Conservation (phyloP, 1,140 invertebrate species). For the Bombyx mandarina region DNA sequence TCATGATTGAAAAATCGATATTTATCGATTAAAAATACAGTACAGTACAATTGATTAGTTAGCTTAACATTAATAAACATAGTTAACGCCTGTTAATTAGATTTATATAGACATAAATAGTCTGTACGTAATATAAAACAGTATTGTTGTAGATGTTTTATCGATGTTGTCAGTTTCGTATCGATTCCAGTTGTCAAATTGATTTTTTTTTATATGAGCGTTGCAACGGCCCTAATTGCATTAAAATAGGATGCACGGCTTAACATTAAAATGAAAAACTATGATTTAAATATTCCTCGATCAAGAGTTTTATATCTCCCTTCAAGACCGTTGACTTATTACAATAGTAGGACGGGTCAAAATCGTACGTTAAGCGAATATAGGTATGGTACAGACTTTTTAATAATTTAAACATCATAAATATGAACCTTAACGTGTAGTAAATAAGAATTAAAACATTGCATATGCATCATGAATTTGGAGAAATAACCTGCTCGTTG, state of each 20-base stretch:
- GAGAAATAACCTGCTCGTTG: too few relatives aligned
- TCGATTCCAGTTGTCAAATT: too few relatives aligned
- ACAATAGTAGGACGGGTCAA: too few relatives aligned
- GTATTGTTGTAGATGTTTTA: not conserved
- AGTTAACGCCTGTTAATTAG: slow-evolving; percentile 2
- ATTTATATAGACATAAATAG: slow-evolving; percentile 1
- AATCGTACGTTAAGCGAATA: too few relatives aligned
- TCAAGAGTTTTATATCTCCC: not conserved
- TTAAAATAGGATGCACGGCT: not conserved
- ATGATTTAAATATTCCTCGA: not conserved
- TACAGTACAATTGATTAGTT: slow-evolving; percentile 2
- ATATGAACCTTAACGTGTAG: too few relatives aligned
- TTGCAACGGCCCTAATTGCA: too few relatives aligned
- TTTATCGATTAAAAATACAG: slow-evolving; percentile 1
- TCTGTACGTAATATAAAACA: not conserved
- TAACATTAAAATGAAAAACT: not conserved
- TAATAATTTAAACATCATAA: too few relatives aligned
- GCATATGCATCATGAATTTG: too few relatives aligned
- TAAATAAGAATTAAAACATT: too few relatives aligned
- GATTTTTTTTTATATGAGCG: too few relatives aligned
- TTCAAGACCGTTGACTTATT: not conserved
- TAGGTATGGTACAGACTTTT: too few relatives aligned
- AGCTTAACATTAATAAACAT: not conserved
- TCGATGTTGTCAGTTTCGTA: not conserved
- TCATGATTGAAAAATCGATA: not conserved